Base-by-base conservation (phyloP, 1,140 invertebrate species). In the Drosophila tsacasi region DNA sequence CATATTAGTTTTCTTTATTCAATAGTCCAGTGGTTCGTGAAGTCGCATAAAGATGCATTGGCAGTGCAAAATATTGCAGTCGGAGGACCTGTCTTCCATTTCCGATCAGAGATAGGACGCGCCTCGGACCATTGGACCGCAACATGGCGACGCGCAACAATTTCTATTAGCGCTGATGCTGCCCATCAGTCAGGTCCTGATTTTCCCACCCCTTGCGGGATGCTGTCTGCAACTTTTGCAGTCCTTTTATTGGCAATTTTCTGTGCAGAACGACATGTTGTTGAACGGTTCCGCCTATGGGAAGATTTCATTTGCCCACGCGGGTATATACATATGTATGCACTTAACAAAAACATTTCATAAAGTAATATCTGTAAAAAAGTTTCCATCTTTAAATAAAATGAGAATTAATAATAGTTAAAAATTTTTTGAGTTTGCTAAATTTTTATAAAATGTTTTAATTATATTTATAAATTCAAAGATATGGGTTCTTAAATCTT, bases 101-200 rank as follows among this genome's bases (percentile, higher is more conserved):
- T 78, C 72, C 57, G 83, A 87, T 87, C 49, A 37, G 55, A 83
- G 84, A 89, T 89, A 83, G 84, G 30, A 59, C 49, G 68, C 63
- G 32, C 27, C 54, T 54, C 60, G 63, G 54, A 64, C 68, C 69
- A 77, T 21, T 77, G 79, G 59, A 64, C 60, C 55, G 58, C 39
- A 59, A 30, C 58, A 58, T 49, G 46, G 44, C 54, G 47, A 75
- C 65, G 79, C 76, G 79, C 79, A 83, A 87, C 84, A 87, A 80
- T 81, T 87, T 89, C 84, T 83, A 86, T 87, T 86, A 76, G 76
- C 54, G 42, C 54, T 73, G 83, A 69, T 71, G 76, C 76, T 83
- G 79, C 39, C 82, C 67, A 66, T 74, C 61, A 59, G 60, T 44
- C 21, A 39, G 12, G 23, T 10, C 39, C 21, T 46, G 21, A 21